Conservation (phyloP, 2,113 vertebrate species). For the Chloropsis hardwickii region DNA sequence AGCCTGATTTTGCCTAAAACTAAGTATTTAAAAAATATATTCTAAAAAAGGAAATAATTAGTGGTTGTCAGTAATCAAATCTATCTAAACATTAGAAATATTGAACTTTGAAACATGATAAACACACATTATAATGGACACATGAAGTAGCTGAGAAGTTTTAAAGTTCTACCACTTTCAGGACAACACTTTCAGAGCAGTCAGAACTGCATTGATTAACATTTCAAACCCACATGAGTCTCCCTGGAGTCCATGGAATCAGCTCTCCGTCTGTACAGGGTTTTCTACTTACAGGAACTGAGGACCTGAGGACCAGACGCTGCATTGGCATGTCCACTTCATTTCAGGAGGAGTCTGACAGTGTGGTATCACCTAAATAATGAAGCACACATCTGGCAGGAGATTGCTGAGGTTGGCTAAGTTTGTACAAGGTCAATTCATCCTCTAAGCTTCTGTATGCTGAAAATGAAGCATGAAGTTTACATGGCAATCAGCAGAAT, state of each 20-base stretch:
- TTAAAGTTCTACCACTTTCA: neutral
- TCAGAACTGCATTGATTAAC: slow-evolving; percentile 50
- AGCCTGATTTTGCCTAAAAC: neutral
- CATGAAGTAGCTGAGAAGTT: neutral
- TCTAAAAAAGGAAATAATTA: neutral
- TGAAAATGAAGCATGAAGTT: slow-evolving; percentile 23
- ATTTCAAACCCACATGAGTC: slow-evolving; percentile 49
- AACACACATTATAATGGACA: neutral
- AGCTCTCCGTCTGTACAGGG: slow-evolving; percentile 43
- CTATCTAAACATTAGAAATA: neutral
- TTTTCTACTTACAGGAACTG: slow-evolving; percentile 32
- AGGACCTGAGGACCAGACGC: slow-evolving; percentile 30
- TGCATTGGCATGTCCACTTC: slow-evolving; percentile 58
- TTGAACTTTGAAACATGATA: neutral
- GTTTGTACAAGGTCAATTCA: slow-evolving; percentile 60
- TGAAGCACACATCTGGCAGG: slow-evolving; percentile 64
- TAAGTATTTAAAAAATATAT: neutral
- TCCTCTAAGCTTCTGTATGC: slow-evolving; percentile 16
- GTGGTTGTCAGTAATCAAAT: neutral
- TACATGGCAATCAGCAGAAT: neutral
- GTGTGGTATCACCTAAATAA: slow-evolving; percentile 60
- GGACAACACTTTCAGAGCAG: neutral
- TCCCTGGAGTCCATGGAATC: slow-evolving; percentile 30
- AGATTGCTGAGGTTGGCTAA: slow-evolving; percentile 53
- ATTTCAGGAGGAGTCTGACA: slow-evolving; percentile 59